Evolutionary conservation across 2,797 vertebrate genomes (phyloP).

Genomic region (Periparus ater): DNA sequence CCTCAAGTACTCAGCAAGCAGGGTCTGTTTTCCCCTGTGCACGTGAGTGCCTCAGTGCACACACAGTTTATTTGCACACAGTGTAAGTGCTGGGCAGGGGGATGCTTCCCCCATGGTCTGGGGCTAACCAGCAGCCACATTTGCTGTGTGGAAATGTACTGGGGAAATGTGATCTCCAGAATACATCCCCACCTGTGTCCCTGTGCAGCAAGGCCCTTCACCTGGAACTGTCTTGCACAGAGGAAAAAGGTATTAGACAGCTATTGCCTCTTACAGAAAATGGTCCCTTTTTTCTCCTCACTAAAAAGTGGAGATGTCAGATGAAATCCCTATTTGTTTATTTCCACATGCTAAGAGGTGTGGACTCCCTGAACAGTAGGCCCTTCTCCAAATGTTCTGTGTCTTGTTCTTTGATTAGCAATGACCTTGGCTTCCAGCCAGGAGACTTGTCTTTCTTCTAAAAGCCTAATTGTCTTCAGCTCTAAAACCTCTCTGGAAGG

Average conservation of each 20-base stretch:
- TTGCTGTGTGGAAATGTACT: not conserved
- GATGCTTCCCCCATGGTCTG: fast-evolving
- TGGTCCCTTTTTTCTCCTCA: not conserved
- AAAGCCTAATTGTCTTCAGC: not conserved
- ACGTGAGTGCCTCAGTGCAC: fast-evolving
- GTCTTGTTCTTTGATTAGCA: fast-evolving
- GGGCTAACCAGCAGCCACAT: not conserved
- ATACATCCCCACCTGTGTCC: not conserved
- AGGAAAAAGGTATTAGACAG: not conserved
- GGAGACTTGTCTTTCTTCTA: not conserved
- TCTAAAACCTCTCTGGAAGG: not conserved
- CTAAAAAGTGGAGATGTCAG: not conserved
- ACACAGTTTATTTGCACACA: not conserved
- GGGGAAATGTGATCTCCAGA: not conserved
- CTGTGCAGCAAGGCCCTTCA: not conserved
- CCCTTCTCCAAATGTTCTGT: fast-evolving
- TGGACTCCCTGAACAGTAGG: not conserved
- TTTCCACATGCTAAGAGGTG: not conserved
- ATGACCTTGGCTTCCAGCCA: not conserved
- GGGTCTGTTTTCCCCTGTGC: not conserved
- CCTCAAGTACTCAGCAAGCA: not conserved
- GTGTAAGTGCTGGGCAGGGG: fast-evolving
- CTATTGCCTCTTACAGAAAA: not conserved
- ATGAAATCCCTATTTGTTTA: not conserved
- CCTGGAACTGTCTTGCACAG: not conserved